A percentile compares a stretch with the other conserved stretches of the same genome.
These are phyloP conservation scores for Idaea dimidiata DNA, from an alignment of 2,888 invertebrate genomes.

Conservation along the genomic window DNA sequence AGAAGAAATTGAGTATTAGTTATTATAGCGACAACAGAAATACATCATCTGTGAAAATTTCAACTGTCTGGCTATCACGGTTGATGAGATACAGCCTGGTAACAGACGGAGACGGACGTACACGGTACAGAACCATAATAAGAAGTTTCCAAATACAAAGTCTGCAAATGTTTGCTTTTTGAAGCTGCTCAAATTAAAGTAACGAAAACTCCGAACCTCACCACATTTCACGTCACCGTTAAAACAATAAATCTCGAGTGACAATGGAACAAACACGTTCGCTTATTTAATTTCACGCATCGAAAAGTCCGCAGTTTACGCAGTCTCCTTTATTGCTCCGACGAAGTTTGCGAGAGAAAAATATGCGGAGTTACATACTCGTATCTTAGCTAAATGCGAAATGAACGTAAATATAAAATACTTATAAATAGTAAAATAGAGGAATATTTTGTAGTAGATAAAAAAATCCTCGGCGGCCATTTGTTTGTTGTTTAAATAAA, in stretches of 20 bases:
- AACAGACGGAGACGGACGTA: no score
- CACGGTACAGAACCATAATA: no score
- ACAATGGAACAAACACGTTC: conserved; percentile 1
- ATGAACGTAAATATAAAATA: neutral
- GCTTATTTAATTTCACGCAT: conserved; percentile 1
- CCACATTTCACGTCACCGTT: conserved; percentile 1
- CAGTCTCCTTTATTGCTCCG: conserved; percentile 1
- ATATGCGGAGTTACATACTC: conserved; percentile 1
- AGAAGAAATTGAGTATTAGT: no score
- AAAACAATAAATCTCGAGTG: neutral
- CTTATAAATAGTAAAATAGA: neutral
- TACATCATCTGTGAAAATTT: no score
- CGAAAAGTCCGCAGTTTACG: conserved; percentile 1
- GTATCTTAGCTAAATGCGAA: neutral
- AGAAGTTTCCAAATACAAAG: no score
- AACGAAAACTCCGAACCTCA: neutral
- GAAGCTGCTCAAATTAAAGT: neutral
- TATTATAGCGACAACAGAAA: no score
- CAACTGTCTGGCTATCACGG: no score
- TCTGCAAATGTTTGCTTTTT: no score
- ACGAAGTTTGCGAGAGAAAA: conserved; percentile 1
- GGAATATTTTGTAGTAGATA: neutral
- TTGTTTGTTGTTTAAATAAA: no score
- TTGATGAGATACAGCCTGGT: no score
- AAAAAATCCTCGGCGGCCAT: no score